Percentiles rank a stretch among this genome's conserved stretches.
Conservation (phyloP, 2,888 invertebrate species). For the Criorhina ranunculi region DNA sequence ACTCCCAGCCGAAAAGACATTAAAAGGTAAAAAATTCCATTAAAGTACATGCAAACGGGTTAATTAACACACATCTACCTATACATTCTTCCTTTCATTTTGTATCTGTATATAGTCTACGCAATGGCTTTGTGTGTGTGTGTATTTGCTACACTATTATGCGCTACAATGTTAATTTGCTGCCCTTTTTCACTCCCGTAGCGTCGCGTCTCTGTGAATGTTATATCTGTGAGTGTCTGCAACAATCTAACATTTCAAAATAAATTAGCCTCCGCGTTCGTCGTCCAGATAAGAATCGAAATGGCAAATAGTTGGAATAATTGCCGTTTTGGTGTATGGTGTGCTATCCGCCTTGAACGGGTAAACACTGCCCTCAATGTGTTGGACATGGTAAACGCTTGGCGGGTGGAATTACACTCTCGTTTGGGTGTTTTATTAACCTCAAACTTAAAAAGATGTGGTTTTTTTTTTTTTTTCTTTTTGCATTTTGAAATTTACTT, state of each 20-base stretch:
- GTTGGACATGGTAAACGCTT: conserved; percentile 40
- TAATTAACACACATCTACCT: conserved; percentile 75
- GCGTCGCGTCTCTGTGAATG: conserved; percentile 11
- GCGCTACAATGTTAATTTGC: conserved; percentile 61
- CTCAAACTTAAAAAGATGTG: not conserved
- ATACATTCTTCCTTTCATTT: conserved; percentile 19
- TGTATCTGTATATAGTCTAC: conserved; percentile 13
- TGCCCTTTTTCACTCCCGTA: conserved; percentile 67
- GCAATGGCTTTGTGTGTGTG: conserved; percentile 8
- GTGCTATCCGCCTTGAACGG: conserved; percentile 9
- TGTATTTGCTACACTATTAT: conserved; percentile 29
- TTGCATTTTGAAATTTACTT: conserved; percentile 8
- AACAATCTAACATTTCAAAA: conserved; percentile 75
- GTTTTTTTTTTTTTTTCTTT: no score
- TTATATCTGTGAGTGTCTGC: conserved; percentile 37
- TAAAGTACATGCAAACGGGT: conserved; percentile 76
- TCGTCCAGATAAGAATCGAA: conserved; percentile 75
- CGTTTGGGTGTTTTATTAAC: not conserved
- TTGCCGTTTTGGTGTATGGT: conserved; percentile 64
- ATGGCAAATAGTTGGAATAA: conserved; percentile 77
- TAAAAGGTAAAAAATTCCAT: conserved; percentile 72
- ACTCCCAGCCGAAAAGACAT: conserved; percentile 54
- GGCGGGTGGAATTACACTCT: conserved; percentile 16
- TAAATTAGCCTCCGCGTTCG: conserved; percentile 74
- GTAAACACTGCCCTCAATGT: conserved; percentile 22